phyloP scores from a whole-genome alignment of 2,888 invertebrate species.

The Marronus borbonicus region DNA sequence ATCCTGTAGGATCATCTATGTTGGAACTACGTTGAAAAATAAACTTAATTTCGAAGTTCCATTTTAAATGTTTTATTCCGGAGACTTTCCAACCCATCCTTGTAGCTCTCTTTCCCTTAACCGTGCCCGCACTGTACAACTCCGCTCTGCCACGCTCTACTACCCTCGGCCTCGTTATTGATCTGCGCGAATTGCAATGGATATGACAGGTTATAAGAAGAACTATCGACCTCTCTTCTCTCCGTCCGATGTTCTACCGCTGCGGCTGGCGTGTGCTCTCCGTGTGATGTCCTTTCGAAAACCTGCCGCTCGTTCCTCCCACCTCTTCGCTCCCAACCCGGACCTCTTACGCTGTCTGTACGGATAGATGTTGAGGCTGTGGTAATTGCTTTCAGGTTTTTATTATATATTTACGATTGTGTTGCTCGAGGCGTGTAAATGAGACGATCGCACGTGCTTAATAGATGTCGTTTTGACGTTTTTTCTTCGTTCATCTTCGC shows the following conservation, averaged over 20 bases:
- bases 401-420: slow-evolving; percentile 35
- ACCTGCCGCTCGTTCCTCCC: not conserved
- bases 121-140: not conserved
- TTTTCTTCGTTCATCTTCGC: not conserved
- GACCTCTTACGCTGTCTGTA: not conserved
- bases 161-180: slow-evolving; percentile 51
- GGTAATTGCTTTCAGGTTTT: slow-evolving; percentile 28
- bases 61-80: no score
- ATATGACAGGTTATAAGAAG: slow-evolving; percentile 54
- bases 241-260: not conserved
- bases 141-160: not conserved
- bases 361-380: not conserved
- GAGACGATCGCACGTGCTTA: not conserved
- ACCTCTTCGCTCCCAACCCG: not conserved
- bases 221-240: slow-evolving; percentile 26
- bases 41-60: no score
- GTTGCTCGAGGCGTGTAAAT: slow-evolving; percentile 1
- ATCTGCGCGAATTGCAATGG: slow-evolving; percentile 57
- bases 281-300: not conserved
- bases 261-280: slow-evolving; percentile 13
- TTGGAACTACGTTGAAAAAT: no score
- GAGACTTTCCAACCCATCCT: no score
- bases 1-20: no score
- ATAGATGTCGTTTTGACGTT: slow-evolving; percentile 27
- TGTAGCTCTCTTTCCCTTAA: no score